These are phyloP conservation scores for Paedocypris micromegethes DNA, from an alignment of 2,797 vertebrate species.

Conservation along the genomic window DNA sequence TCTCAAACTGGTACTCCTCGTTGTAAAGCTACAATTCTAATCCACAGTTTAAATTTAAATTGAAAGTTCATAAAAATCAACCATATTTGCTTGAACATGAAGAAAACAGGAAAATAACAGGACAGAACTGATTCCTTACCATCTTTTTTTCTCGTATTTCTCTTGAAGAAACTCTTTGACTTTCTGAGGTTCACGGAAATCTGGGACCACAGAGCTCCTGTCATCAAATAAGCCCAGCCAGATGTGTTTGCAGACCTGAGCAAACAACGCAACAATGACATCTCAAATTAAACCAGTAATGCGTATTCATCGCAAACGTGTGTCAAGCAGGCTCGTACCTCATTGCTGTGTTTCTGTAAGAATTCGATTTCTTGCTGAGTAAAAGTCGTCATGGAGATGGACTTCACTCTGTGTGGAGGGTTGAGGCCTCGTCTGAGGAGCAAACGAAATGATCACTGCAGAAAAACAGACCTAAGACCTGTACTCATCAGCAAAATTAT, in stretches of 20 bases:
- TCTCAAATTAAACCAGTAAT: background rate
- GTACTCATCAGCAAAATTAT: background rate
- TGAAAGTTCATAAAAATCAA: too few relatives aligned
- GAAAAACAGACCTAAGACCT: background rate
- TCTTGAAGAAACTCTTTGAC: constrained; percentile 99
- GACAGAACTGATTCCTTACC: constrained; percentile 68
- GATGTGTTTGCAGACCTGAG: constrained; percentile 97
- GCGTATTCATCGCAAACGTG: background rate
- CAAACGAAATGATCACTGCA: constrained; percentile 49
- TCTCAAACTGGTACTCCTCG: too few relatives aligned
- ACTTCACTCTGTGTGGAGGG: constrained; percentile 97
- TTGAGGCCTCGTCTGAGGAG: constrained; percentile 86
- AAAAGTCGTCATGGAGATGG: constrained; percentile 98
- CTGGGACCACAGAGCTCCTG: constrained; percentile 95
- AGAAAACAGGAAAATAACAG: background rate
- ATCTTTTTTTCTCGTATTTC: constrained; percentile 99
- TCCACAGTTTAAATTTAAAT: too few relatives aligned
- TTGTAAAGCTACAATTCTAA: too few relatives aligned
- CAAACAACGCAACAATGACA: constrained; percentile 27
- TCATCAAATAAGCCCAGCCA: constrained; percentile 99
- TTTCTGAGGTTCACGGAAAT: constrained; percentile 99
- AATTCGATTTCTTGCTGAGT: constrained; percentile 98
- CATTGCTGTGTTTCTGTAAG: constrained; percentile 95
- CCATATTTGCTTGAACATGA: too few relatives aligned
- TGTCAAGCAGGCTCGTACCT: constrained; percentile 70